Evolutionary conservation across 1,140 invertebrate genomes (phyloP).

Genomic region (Limonius californicus): DNA sequence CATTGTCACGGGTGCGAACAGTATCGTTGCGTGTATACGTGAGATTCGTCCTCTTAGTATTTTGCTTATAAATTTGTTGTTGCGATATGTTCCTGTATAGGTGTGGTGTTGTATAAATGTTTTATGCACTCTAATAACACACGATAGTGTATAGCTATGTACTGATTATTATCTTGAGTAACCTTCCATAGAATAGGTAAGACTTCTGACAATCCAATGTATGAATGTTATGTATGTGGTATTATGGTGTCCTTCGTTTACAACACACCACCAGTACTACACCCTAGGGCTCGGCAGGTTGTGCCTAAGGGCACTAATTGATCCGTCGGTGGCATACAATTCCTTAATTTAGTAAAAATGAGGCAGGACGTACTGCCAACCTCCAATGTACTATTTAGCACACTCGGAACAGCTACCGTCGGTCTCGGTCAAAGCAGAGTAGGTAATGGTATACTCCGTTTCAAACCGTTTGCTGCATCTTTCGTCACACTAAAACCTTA

Average conservation of each 20-base stretch:
- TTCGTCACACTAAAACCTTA: too few relatives aligned
- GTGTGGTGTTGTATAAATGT: background rate
- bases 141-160: too few relatives aligned
- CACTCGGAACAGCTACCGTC: too few relatives aligned
- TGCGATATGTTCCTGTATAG: background rate
- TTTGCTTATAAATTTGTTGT: background rate
- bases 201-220: background rate
- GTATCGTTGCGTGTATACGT: conserved; percentile 9
- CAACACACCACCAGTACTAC: background rate
- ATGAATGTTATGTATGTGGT: background rate
- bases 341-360: too few relatives aligned
- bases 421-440: too few relatives aligned
- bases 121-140: too few relatives aligned
- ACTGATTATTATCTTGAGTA: too few relatives aligned
- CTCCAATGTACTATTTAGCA: too few relatives aligned
- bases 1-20: conserved; percentile 5
- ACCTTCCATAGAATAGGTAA: background rate
- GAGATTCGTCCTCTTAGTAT: background rate
- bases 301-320: background rate
- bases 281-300: background rate
- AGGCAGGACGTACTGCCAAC: too few relatives aligned
- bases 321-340: too few relatives aligned
- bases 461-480: too few relatives aligned
- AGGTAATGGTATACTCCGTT: too few relatives aligned
- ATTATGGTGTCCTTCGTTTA: background rate